Evolutionary conservation across 92 coral and sea anemone genomes (phyloP), one percentile per base, ranked within the genome.

Genomic region (Umimayanthus chanpuru): DNA sequence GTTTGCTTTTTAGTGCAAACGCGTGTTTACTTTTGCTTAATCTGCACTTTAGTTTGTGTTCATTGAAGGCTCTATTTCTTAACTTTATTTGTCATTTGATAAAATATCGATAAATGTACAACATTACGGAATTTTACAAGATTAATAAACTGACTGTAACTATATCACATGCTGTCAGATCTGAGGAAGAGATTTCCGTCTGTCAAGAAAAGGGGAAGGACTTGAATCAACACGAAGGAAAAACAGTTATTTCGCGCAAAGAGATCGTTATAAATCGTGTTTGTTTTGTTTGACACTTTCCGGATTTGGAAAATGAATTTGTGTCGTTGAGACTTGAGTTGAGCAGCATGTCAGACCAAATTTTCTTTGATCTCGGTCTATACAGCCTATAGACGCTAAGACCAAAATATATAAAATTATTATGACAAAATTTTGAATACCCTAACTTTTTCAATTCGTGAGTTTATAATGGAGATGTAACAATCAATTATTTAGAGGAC

Each of bases 21-120:
- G 25, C 43, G 78, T 83, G 64, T 83, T 83, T 83, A 71, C 77
- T 29, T 83, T 83, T 83, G 55, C 77, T 72, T 83, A 83, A 83
- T 83, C 87, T 67, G 87, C 25, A 83, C 55, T 81, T 83, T 83
- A 79, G 25, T 36, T 72, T 9, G 41, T 70, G 76, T 68, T 83
- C 70, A 83, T 29, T 47, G 5, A 73, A 83, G 44, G 28, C 39
- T 44, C 32, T 26, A 15, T 49, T 67, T 83, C 78, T 47, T 83
- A 83, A 83, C 87, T 83, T 44, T 83, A 71, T 83, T 83, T 83
- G 78, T 68, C 30, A 79, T 83, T 70, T 83, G 87, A 83, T 83
- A 68, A 73, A 68, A 71, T 68, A 70, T 83, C 66, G 77, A 83
- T 83, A 82, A 68, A 82, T 82, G 86, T 67, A 83, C 44, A 83